These are phyloP conservation scores for Enchytraeus crypticus DNA, from an alignment of 2,888 invertebrate genomes.

Conservation along the genomic window DNA sequence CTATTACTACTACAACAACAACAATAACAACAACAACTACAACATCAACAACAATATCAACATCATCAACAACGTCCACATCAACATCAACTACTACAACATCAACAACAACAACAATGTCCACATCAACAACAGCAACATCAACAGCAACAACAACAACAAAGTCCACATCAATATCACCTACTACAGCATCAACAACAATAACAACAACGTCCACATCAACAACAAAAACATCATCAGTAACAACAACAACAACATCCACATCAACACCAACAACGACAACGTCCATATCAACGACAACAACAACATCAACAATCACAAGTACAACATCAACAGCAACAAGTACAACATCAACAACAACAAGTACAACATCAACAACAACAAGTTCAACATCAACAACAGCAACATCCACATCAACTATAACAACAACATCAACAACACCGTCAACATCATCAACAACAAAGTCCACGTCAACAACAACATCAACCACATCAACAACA, in stretches of 20 bases:
- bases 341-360: constrained; percentile 1
- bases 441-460: neutral
- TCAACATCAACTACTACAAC: neutral
- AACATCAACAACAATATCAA: neutral
- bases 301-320: neutral
- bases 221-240: too few species aligned
- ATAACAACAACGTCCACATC: neutral
- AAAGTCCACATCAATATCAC: neutral
- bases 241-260: neutral
- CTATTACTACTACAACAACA: neutral
- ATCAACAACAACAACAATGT: neutral
- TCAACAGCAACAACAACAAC: neutral
- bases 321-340: neutral
- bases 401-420: neutral
- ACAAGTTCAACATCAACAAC: neutral
- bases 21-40: too few species aligned
- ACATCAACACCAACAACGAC: neutral
- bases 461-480: neutral
- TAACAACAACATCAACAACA: neutral
- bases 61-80: neutral
- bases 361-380: constrained; percentile 3
- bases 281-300: neutral
- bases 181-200: neutral
- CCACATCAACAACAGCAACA: neutral
- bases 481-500: neutral